These are phyloP conservation scores for Streptopelia turtur DNA, from an alignment of 2,797 vertebrate genomes.

Conservation along the genomic window DNA sequence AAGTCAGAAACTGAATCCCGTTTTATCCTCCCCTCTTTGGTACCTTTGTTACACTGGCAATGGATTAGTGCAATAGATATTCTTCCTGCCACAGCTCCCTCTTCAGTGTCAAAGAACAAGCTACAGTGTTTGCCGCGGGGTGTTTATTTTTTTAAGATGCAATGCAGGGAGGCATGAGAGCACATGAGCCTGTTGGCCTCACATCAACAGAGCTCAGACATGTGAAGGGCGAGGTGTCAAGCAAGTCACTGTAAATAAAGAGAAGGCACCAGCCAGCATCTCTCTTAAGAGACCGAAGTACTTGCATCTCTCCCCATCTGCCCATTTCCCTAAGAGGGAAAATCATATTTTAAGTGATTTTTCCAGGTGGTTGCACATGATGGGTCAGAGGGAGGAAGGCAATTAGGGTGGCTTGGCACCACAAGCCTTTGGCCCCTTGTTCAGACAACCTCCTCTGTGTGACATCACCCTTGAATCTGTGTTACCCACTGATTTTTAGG, in stretches of 20 bases:
- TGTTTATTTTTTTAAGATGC: background rate
- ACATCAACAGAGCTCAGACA: background rate
- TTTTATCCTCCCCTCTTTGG: background rate
- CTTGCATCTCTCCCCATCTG: background rate
- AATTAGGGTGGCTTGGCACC: background rate
- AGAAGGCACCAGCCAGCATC: background rate
- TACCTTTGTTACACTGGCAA: background rate
- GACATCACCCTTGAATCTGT: background rate
- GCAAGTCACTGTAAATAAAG: background rate
- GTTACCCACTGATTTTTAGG: background rate
- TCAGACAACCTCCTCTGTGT: background rate
- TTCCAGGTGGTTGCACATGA: fast-evolving
- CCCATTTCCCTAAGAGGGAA: background rate
- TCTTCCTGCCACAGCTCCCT: background rate
- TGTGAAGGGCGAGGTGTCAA: background rate
- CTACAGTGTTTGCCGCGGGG: background rate
- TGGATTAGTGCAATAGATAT: background rate
- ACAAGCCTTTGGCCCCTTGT: background rate
- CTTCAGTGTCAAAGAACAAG: background rate
- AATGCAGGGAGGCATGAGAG: background rate
- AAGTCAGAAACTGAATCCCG: background rate
- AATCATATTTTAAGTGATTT: background rate
- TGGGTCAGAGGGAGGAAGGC: background rate
- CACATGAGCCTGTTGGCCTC: background rate
- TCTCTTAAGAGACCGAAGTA: background rate